Conservation (phyloP, 2,797 vertebrate genomes). For the Sebastes steindachneri region DNA sequence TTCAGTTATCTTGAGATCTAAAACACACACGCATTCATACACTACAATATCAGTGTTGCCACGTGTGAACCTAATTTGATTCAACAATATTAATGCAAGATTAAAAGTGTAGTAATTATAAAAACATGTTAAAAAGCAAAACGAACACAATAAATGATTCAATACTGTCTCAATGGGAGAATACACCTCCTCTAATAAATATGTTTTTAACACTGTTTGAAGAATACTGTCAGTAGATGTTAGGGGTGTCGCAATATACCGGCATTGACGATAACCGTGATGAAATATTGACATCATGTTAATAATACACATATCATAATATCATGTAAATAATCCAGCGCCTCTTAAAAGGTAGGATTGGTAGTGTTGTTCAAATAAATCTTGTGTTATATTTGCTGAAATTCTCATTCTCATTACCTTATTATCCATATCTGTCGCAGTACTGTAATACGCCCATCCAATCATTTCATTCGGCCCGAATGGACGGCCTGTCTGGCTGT, state of each 20-base stretch:
- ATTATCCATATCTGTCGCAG: too few relatives aligned
- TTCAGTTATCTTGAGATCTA: slow-evolving; percentile 31
- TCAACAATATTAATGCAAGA: background rate
- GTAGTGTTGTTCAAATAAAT: too few relatives aligned
- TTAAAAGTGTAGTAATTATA: background rate
- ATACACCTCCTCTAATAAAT: background rate
- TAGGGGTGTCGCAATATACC: background rate
- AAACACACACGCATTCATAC: background rate
- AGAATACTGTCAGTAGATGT: slow-evolving; percentile 5
- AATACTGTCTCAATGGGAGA: background rate
- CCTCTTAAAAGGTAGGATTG: too few relatives aligned
- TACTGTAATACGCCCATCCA: too few relatives aligned
- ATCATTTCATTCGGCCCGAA: too few relatives aligned
- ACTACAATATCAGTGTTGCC: background rate
- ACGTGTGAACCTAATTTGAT: background rate
- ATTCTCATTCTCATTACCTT: too few relatives aligned
- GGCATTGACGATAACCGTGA: background rate
- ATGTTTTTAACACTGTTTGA: slow-evolving; percentile 8
- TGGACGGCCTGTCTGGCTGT: too few relatives aligned
- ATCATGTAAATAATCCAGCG: too few relatives aligned
- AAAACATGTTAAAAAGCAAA: background rate
- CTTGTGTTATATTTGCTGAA: too few relatives aligned
- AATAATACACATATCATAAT: background rate
- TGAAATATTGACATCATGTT: background rate
- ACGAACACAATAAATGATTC: background rate